phyloP scores from a whole-genome alignment of 92 coral and sea anemone genomes.

The Umimayanthus kanabou region DNA sequence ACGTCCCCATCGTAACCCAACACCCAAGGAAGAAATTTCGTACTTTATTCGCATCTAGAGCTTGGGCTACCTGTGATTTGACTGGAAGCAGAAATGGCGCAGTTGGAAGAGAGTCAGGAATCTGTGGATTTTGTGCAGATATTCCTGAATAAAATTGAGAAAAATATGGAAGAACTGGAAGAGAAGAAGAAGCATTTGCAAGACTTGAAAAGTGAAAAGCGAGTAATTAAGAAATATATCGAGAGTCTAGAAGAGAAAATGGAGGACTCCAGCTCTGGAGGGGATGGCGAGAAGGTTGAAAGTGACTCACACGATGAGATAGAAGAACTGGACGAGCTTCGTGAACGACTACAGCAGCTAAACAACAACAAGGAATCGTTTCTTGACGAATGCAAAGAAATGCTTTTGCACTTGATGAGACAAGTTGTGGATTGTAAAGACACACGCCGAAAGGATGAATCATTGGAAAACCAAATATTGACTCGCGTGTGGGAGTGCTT shows the following conservation, averaged over 20 bases:
- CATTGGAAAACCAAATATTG: not conserved
- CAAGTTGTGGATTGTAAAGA: constrained; percentile 19
- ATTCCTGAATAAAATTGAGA: constrained; percentile 9
- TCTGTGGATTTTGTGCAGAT: not conserved
- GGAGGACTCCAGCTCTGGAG: constrained; percentile 19
- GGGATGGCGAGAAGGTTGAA: not conserved
- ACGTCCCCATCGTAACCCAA: no score
- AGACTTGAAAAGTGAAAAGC: constrained; percentile 41
- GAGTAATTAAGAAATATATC: constrained; percentile 37
- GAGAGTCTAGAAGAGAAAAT: constrained; percentile 30
- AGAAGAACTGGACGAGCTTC: constrained; percentile 34
- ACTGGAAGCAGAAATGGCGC: not conserved
- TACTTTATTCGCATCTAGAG: no score
- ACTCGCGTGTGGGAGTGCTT: constrained; percentile 29
- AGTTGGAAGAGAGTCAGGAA: not conserved
- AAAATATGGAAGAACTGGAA: constrained; percentile 26
- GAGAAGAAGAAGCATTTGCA: constrained; percentile 33
- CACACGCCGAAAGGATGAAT: not conserved
- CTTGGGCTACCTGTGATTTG: no score
- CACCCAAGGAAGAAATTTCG: no score
- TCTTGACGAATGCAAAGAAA: constrained; percentile 30
- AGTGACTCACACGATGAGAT: not conserved
- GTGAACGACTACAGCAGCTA: constrained; percentile 21
- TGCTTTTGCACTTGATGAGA: constrained; percentile 18
- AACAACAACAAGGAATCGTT: constrained; percentile 20